Conservation (phyloP, 2,888 invertebrate genomes). For the Acholoe squamosa region DNA sequence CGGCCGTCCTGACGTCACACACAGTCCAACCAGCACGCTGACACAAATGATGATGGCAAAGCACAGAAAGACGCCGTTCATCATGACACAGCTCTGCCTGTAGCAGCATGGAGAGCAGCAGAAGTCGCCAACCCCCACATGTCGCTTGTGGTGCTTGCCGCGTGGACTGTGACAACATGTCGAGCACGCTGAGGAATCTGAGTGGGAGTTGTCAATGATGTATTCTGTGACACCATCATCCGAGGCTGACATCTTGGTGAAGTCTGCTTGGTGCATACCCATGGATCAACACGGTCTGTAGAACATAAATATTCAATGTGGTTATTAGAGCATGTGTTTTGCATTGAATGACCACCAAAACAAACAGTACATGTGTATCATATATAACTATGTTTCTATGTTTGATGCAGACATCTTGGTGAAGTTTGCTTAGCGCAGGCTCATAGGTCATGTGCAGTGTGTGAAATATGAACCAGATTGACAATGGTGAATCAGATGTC, state of each 20-base stretch:
- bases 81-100: constrained; percentile 54
- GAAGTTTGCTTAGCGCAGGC: too few relatives aligned
- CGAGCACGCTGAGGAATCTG: not conserved
- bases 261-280: constrained; percentile 16
- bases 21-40: constrained; percentile 28
- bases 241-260: constrained; percentile 35
- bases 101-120: constrained; percentile 48
- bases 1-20: constrained; percentile 34
- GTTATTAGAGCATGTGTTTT: too few relatives aligned
- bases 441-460: too few relatives aligned
- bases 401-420: too few relatives aligned
- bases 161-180: not conserved
- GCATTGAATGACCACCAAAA: too few relatives aligned
- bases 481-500: too few relatives aligned
- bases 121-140: not conserved
- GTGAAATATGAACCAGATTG: too few relatives aligned
- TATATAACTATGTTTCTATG: too few relatives aligned
- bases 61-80: constrained; percentile 55
- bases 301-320: too few relatives aligned
- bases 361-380: too few relatives aligned
- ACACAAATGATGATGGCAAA: constrained; percentile 51
- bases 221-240: constrained; percentile 38
- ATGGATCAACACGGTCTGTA: not conserved
- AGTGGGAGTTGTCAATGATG: not conserved
- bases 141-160: not conserved